Evolutionary conservation across 2,797 vertebrate genomes (phyloP).

Genomic region (Sciurus vulgaris): DNA sequence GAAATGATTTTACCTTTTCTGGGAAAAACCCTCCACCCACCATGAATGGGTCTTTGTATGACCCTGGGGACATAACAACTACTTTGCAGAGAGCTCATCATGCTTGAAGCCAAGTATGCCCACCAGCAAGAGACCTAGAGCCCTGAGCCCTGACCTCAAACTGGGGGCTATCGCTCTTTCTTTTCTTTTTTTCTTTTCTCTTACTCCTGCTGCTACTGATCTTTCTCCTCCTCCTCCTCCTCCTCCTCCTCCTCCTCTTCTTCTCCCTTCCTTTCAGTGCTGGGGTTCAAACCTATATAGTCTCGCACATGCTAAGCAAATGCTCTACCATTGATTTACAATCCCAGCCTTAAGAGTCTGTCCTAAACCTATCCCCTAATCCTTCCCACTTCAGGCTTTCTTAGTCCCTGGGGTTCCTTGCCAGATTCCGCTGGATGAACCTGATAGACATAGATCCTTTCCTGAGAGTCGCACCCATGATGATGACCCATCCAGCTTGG

Average conservation of each 20-base stretch:
- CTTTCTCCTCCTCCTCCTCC: too few relatives aligned
- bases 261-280: not conserved
- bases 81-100: not conserved
- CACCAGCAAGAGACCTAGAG: not conserved
- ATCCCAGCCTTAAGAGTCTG: too few relatives aligned
- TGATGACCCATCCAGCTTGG: not conserved
- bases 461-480: not conserved
- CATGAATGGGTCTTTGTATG: conserved; percentile 49
- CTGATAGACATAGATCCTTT: not conserved
- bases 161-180: not conserved
- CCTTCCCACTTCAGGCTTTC: not conserved
- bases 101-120: not conserved
- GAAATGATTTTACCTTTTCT: conserved; percentile 54
- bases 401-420: not conserved
- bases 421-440: not conserved
- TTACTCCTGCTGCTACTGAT: too few relatives aligned
- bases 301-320: too few relatives aligned
- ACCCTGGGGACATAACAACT: not conserved
- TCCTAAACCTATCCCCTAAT: too few relatives aligned
- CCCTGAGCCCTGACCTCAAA: conserved; percentile 9
- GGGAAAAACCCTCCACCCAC: conserved; percentile 3
- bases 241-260: too few relatives aligned
- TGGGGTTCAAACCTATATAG: too few relatives aligned
- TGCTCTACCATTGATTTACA: too few relatives aligned
- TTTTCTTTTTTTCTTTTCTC: not conserved